These are phyloP conservation scores for Crossoptilon crossoptilon DNA, from an alignment of 2,797 vertebrate species.

Conservation along the genomic window DNA sequence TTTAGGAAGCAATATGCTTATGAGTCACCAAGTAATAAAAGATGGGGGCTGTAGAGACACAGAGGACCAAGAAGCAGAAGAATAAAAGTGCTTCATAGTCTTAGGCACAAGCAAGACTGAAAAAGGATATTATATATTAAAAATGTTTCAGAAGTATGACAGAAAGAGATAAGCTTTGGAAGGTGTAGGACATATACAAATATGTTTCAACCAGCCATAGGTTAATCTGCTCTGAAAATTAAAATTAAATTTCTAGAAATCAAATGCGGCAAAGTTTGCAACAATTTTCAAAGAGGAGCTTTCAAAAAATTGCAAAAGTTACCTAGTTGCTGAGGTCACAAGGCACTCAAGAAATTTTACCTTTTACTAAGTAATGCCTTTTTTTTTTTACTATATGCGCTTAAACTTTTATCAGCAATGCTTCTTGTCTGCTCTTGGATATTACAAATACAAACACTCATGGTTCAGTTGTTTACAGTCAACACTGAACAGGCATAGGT, in stretches of 20 bases:
- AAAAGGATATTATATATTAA: fast-evolving
- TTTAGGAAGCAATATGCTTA: background rate
- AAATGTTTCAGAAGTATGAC: background rate
- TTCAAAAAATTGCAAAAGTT: background rate
- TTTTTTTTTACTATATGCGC: background rate
- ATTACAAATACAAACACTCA: background rate
- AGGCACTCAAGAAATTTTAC: background rate
- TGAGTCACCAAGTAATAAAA: background rate
- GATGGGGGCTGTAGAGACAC: background rate
- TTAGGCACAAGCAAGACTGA: background rate
- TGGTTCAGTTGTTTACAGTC: background rate
- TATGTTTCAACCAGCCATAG: background rate
- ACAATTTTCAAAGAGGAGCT: background rate
- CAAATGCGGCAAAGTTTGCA: background rate
- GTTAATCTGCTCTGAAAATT: background rate
- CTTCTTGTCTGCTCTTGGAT: background rate
- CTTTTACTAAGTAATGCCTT: background rate
- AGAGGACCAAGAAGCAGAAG: background rate
- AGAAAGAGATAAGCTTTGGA: background rate
- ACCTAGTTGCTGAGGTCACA: background rate
- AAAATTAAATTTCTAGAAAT: background rate
- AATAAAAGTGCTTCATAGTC: background rate
- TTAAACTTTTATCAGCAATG: background rate
- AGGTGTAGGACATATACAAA: background rate
- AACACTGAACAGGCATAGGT: background rate